These are phyloP conservation scores for Diarsia dahlii DNA, from an alignment of 2,888 invertebrate species.

Conservation along the genomic window DNA sequence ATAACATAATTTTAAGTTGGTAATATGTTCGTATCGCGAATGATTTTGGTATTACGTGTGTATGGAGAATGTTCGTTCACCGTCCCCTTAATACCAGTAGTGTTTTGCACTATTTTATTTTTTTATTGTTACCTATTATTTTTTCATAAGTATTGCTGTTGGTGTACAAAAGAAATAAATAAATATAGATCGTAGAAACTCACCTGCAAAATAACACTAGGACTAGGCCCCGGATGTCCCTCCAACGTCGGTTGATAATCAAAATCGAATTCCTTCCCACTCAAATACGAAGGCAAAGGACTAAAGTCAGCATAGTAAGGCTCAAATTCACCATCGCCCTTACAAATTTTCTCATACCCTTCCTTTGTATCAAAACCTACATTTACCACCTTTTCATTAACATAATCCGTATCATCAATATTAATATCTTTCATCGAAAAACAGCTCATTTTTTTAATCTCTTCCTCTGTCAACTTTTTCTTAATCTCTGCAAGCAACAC, in stretches of 20 bases:
- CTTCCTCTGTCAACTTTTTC: slow-evolving; percentile 69
- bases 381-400: slow-evolving; percentile 81
- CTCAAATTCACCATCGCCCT: slow-evolving; percentile 68
- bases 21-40: too few relatives aligned
- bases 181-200: slow-evolving; percentile 7
- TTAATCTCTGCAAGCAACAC: slow-evolving; percentile 76
- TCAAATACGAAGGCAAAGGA: slow-evolving; percentile 40
- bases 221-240: slow-evolving; percentile 97
- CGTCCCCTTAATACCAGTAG: too few relatives aligned
- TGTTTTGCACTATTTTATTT: too few relatives aligned
- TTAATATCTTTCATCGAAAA: slow-evolving; percentile 88
- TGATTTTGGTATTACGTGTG: too few relatives aligned
- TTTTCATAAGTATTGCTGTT: too few relatives aligned
- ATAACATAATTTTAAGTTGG: too few relatives aligned
- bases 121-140: too few relatives aligned
- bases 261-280: slow-evolving; percentile 93
- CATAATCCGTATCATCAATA: slow-evolving; percentile 79
- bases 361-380: slow-evolving; percentile 83
- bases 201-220: slow-evolving; percentile 97
- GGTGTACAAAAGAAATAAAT: too few relatives aligned
- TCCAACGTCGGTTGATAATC: slow-evolving; percentile 95
- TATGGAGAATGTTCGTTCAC: too few relatives aligned
- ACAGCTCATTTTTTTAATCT: slow-evolving; percentile 81
- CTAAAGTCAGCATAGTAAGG: slow-evolving; percentile 81
- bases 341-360: slow-evolving; percentile 74